Percentiles rank a stretch among this genome's conserved stretches.
phyloP scores from a whole-genome alignment of 1,140 invertebrate species.

The Trypoxylus dichotomus region DNA sequence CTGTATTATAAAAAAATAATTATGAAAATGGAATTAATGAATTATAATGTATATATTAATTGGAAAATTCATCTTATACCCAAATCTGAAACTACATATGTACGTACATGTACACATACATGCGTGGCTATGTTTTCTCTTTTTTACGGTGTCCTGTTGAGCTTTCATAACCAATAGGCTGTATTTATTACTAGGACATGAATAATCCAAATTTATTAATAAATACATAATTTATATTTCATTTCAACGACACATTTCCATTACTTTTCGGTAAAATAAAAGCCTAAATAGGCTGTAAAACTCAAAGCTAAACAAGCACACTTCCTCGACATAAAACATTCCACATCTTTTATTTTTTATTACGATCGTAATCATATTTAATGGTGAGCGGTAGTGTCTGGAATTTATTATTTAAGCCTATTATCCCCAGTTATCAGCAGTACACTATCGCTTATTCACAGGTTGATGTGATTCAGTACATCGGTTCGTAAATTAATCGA shows the following conservation, averaged over 20 bases:
- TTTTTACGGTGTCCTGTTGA: background rate
- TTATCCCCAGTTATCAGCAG: background rate
- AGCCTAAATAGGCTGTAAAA: background rate
- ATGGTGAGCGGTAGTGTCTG: background rate
- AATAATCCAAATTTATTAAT: conserved; percentile 5
- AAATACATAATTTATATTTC: background rate
- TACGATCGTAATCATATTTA: conserved; percentile 1
- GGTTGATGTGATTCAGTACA: conserved; percentile 5
- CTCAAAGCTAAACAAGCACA: background rate
- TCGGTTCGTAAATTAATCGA: background rate
- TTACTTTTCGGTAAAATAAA: background rate
- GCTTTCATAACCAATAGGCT: background rate
- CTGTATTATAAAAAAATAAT: too few relatives aligned
- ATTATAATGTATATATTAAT: too few relatives aligned
- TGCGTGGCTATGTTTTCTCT: background rate
- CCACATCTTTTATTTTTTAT: conserved; percentile 3
- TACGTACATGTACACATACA: too few relatives aligned
- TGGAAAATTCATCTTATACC: too few relatives aligned
- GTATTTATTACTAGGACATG: background rate
- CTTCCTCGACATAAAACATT: background rate
- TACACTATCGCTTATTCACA: conserved; percentile 15
- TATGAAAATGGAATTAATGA: too few relatives aligned
- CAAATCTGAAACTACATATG: too few relatives aligned
- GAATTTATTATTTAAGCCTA: conserved; percentile 16
- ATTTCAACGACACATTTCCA: background rate